Conservation (phyloP, 2,888 invertebrate species). For the Bedellia somnulentella region DNA sequence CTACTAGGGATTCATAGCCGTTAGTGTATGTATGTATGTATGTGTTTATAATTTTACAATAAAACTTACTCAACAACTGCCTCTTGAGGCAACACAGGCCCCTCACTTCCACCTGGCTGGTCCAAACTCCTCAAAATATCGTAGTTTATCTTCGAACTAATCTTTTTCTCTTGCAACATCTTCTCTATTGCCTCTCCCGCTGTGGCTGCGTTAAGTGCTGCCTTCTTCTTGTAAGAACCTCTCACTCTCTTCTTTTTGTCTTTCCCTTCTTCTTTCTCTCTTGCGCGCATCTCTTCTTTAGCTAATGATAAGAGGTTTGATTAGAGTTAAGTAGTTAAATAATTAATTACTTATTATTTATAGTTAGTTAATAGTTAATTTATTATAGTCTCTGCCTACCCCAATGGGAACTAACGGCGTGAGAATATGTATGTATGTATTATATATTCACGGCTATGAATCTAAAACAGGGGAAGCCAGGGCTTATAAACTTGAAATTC, state of each 20-base stretch:
- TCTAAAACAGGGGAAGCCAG: too few species aligned
- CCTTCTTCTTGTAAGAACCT: slow-evolving; percentile 64
- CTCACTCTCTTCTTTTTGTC: slow-evolving; percentile 79
- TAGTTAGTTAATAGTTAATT: too few species aligned
- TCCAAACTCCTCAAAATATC: slow-evolving; percentile 88
- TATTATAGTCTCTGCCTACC: too few species aligned
- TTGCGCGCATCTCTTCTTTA: slow-evolving; percentile 78
- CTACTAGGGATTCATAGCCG: too few species aligned
- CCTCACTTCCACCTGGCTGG: slow-evolving; percentile 30
- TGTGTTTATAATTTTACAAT: not conserved
- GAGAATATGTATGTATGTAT: too few species aligned
- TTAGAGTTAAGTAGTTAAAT: too few species aligned
- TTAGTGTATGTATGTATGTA: not conserved
- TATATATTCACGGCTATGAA: too few species aligned
- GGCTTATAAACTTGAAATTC: too few species aligned
- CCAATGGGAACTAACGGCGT: too few species aligned
- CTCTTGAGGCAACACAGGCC: slow-evolving; percentile 14
- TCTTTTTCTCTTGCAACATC: slow-evolving; percentile 91
- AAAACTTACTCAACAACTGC: not conserved
- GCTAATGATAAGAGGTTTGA: too few species aligned
- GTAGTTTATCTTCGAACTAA: slow-evolving; percentile 97
- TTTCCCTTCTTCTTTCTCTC: slow-evolving; percentile 85
- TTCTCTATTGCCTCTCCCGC: slow-evolving; percentile 93
- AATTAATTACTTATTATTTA: too few species aligned
- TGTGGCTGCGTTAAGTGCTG: slow-evolving; percentile 66